These are phyloP conservation scores for Pogonophryne albipinna DNA, from an alignment of 2,797 vertebrate genomes.

Conservation along the genomic window DNA sequence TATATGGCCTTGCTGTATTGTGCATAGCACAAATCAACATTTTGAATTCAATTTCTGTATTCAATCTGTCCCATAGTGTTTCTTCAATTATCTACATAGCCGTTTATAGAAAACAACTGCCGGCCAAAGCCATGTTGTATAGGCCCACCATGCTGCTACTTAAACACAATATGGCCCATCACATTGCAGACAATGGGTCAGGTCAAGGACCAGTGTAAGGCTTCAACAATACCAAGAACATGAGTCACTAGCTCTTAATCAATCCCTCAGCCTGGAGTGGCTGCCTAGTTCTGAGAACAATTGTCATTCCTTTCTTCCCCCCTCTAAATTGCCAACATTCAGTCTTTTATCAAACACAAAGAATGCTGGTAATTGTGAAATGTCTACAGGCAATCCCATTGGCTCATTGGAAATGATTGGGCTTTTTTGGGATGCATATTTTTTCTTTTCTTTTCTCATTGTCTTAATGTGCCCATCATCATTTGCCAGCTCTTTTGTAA, in stretches of 20 bases:
- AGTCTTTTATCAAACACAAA: conserved; percentile 72
- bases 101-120: conserved; percentile 18
- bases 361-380: conserved; percentile 75
- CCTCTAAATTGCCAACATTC: conserved; percentile 73
- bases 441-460: conserved; percentile 47
- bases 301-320: conserved; percentile 55
- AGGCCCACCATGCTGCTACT: conserved; percentile 2
- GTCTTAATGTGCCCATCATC: conserved; percentile 65
- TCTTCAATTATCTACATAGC: conserved; percentile 14
- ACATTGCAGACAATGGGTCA: conserved; percentile 48
- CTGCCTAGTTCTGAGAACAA: conserved; percentile 43
- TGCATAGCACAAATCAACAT: background rate
- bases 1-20: conserved; percentile 18
- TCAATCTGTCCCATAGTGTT: conserved; percentile 3
- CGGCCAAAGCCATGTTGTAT: conserved; percentile 4
- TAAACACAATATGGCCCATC: conserved; percentile 20
- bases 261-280: conserved; percentile 38
- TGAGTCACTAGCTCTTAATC: conserved; percentile 66
- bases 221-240: conserved; percentile 46
- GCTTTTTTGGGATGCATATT: conserved; percentile 63
- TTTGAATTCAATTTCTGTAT: conserved; percentile 22
- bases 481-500: conserved; percentile 63
- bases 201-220: conserved; percentile 60
- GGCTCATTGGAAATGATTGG: conserved; percentile 67
- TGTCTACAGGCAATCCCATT: conserved; percentile 66